These are phyloP conservation scores for Haliclystus octoradiatus DNA, from an alignment of 30 jellyfish, hydroid and myxozoan species.

Conservation along the genomic window DNA sequence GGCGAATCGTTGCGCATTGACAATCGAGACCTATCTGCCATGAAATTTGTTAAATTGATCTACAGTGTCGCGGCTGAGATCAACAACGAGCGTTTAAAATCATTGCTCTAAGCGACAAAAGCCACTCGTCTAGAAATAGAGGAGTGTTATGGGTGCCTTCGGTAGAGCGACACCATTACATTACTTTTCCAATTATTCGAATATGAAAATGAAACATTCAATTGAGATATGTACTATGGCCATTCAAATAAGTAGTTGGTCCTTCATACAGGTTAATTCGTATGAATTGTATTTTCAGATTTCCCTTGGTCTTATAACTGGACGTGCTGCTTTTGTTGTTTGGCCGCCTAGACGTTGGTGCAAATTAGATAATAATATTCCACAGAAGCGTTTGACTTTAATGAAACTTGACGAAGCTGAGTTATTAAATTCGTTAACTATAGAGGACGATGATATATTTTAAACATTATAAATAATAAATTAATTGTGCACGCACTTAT, in stretches of 20 bases:
- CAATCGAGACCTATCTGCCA: too few species aligned
- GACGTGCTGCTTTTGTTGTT: conserved; percentile 53
- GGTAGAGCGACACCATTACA: background rate
- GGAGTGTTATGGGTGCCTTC: too few species aligned
- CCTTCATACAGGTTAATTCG: background rate
- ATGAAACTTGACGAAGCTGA: background rate
- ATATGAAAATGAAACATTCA: too few species aligned
- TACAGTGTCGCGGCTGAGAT: too few species aligned
- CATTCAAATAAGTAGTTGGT: background rate
- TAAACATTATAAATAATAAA: too few species aligned
- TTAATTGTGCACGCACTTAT: too few species aligned
- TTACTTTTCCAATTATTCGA: background rate
- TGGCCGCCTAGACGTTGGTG: conserved; percentile 96
- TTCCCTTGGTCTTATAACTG: conserved; percentile 74
- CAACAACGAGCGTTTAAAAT: too few species aligned
- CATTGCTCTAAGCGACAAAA: too few species aligned
- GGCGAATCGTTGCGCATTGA: too few species aligned
- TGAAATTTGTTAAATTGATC: too few species aligned
- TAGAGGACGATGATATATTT: background rate
- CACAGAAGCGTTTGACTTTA: conserved; percentile 14
- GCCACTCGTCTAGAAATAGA: too few species aligned
- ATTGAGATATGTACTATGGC: background rate
- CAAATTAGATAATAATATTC: conserved; percentile 18
- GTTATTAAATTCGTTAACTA: background rate
- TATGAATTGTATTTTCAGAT: conserved; percentile 11